These are phyloP conservation scores for Sterrhoptilus dennistouni DNA, from an alignment of 2,113 vertebrate genomes.

Conservation along the genomic window DNA sequence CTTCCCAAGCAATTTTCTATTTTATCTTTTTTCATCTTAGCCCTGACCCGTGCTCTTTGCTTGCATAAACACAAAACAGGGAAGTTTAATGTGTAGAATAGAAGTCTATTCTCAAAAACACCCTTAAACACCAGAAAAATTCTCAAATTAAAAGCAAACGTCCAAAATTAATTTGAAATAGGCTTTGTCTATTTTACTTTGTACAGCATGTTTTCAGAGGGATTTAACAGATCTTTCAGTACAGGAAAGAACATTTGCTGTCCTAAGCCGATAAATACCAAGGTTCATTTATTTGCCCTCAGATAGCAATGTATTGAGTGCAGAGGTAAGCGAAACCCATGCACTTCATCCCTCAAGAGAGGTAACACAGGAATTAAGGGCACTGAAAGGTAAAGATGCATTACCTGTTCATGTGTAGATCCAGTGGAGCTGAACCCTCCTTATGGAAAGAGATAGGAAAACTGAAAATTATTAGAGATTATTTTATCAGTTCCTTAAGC, in stretches of 20 bases:
- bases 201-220: neutral
- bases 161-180: neutral
- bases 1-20: neutral
- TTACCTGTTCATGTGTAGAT: neutral
- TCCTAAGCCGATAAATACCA: neutral
- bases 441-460: neutral
- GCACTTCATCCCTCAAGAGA: neutral
- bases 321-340: neutral
- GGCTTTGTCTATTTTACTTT: neutral
- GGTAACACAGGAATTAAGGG: neutral
- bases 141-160: neutral
- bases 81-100: neutral
- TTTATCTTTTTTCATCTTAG: neutral
- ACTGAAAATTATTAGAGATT: neutral
- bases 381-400: neutral
- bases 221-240: neutral
- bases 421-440: neutral
- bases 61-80: neutral
- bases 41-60: neutral
- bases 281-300: neutral
- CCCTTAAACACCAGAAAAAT: neutral
- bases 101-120: neutral
- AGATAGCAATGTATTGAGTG: neutral
- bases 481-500: neutral
- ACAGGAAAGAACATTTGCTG: neutral